Evolutionary conservation across 2,888 invertebrate species (phyloP).

Genomic region (Campopleginae sp.): DNA sequence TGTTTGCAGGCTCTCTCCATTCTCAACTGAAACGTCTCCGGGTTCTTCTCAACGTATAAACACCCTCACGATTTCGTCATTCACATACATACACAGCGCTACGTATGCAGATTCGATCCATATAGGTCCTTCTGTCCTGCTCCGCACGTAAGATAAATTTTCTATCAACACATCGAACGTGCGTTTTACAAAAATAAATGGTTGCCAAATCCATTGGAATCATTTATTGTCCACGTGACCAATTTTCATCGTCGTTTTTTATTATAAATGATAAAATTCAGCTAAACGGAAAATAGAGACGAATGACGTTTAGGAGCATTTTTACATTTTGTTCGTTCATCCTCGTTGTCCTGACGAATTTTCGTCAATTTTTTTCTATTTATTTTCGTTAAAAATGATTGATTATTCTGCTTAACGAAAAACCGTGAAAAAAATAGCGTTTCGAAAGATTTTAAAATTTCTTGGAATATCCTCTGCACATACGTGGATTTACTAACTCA

Average conservation of each 20-base stretch:
- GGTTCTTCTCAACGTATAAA: conserved; percentile 4
- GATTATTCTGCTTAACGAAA: not conserved
- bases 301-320: too few relatives aligned
- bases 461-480: not conserved
- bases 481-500: conserved; percentile 19
- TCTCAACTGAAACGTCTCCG: conserved; percentile 3
- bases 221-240: too few relatives aligned
- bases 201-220: too few relatives aligned
- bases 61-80: conserved; percentile 31
- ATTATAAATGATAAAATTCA: too few relatives aligned
- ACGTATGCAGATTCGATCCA: conserved; percentile 3
- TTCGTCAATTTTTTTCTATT: not conserved
- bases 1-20: conserved; percentile 14
- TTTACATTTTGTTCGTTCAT: not conserved
- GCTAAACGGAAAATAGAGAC: too few relatives aligned
- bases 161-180: not conserved
- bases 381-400: not conserved
- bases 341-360: not conserved
- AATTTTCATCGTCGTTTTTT: too few relatives aligned
- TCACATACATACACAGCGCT: not conserved
- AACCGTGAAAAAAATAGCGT: not conserved
- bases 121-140: not conserved
- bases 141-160: not conserved
- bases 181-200: not conserved
- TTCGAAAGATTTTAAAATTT: not conserved